A percentile compares a stretch with the other conserved stretches of the same genome.
phyloP scores from a whole-genome alignment of 2,888 invertebrate genomes.

The Helicoverpa assulta region DNA sequence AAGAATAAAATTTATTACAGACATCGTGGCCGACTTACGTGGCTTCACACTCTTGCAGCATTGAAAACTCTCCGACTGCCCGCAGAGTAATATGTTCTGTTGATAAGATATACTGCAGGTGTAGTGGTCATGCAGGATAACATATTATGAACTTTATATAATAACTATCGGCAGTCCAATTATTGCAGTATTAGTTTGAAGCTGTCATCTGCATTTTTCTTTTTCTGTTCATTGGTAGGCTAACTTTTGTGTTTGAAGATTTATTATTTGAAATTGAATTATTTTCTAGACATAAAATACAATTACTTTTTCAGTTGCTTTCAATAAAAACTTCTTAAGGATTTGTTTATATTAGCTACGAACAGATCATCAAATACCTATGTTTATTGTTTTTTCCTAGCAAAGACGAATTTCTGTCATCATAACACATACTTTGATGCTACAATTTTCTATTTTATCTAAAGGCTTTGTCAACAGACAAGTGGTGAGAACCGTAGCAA shows the following conservation, averaged over 20 bases:
- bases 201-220: too few species aligned
- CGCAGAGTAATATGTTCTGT: neutral
- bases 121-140: neutral
- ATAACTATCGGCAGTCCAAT: too few species aligned
- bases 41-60: constrained; percentile 12
- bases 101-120: constrained; percentile 1
- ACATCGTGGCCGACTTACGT: constrained; percentile 21
- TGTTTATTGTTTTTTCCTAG: too few species aligned
- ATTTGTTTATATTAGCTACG: too few species aligned
- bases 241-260: too few species aligned
- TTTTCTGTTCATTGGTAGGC: too few species aligned
- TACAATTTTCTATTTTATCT: constrained; percentile 31
- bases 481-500: constrained; percentile 34
- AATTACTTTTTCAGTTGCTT: neutral
- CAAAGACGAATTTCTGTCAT: constrained; percentile 5
- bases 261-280: too few species aligned
- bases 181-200: too few species aligned
- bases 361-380: neutral
- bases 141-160: too few species aligned
- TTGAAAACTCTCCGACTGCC: neutral
- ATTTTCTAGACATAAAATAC: too few species aligned
- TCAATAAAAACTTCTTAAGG: neutral
- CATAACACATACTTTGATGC: constrained; percentile 6
- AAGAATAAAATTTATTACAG: constrained; percentile 47
- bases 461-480: constrained; percentile 27